Base-by-base conservation (phyloP, 2,797 vertebrate species). In the Bradypodion ventrale region DNA sequence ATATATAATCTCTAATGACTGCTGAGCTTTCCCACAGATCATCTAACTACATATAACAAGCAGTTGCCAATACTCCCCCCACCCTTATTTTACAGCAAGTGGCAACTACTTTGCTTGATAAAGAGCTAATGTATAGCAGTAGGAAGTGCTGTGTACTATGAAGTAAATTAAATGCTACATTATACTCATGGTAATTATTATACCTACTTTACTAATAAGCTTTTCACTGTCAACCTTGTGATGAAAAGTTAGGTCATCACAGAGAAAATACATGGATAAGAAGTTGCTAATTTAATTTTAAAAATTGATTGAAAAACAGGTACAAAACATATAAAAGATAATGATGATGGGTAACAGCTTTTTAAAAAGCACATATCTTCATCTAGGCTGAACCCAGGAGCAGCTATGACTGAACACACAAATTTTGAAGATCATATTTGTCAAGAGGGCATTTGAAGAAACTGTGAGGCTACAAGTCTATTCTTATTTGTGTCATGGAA, bases 11-110 rank as follows among this genome's bases (percentile, higher is more conserved):
- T 87, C 76, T 32, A 75, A 85, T 75, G 90, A 83, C 88, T 85
- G 88, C 37, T 12, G 72, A 82, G 87, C 85, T 92, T 87, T 88
- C 89, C 83, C 80, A 84, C 78, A 85, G 90, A 87, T 90, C 89
- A 82, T 84, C 88, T 68, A 78, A 91, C 69, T 89, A 80, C 73
- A 83, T 91, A 73, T 87, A 87, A 69, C 75, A 83, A 88, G 81
- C 5, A 80, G 40, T 84, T 85, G 49, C 70, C 72, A 70, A 83
- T 87, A 35, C 42, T 88, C 80, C 37, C 52, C 63, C 37, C 52
- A 63, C 37, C 59, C 77, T 82, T 10, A 2, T 82, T 52, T 84
- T 82, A 21, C 79, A 89, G 78, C 82, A 69, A 52, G 78, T 85
- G 83, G 23, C 29, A 40, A 72, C 37, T 80, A 25, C 70, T 87